Base-by-base conservation (phyloP, 2,113 vertebrate species). In the Etheostoma spectabile region DNA sequence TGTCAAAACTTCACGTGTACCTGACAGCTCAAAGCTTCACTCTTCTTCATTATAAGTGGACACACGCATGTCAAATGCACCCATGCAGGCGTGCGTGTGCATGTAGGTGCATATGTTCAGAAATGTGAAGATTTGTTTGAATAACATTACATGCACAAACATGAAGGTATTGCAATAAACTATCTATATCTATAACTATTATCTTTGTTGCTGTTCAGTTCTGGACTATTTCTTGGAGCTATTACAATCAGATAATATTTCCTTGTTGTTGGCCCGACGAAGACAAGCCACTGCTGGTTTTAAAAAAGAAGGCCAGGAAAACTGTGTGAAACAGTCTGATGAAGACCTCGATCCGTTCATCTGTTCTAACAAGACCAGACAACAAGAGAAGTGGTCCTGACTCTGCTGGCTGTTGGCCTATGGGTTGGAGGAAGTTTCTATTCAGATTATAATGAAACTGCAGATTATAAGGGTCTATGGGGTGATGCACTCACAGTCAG, bases 11-110 rank as follows among this genome's bases (percentile, higher is more conserved):
- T 77, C 60, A 78, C 8, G 19, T 67, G 42, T 30, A 66, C 52
- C 77, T 89, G 90, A 87, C 85, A 83, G 64, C 80, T 83, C 65
- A 52, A 52, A 74, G 86, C 85, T 53, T 82, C 74, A 52, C 57
- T 84, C 48, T 13, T 65, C 80, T 74, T 88, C 53, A 60, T 84
- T 72, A 11, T 42, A 80, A 49, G 63, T 55, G 46, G 61, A 84
- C 51, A 62, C 67, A 38, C 52, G 52, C 63, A 63, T n/a, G 55
- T 45, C 67, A 74, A 12, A 79, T 53, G 42, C 51, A 67, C 48
- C 59, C 33, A 46, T 22, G 12, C 49, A 56, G n/a, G 24, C 12
- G 8, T 33, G n/a, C 8, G 8, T 33, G 52, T 64, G 27, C 56
- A 38, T 53, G 45, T 64, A 12, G 35, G 38, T 1, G 0, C 57